phyloP scores from a whole-genome alignment of 2,113 vertebrate species.

The Dipodomys spectabilis region DNA sequence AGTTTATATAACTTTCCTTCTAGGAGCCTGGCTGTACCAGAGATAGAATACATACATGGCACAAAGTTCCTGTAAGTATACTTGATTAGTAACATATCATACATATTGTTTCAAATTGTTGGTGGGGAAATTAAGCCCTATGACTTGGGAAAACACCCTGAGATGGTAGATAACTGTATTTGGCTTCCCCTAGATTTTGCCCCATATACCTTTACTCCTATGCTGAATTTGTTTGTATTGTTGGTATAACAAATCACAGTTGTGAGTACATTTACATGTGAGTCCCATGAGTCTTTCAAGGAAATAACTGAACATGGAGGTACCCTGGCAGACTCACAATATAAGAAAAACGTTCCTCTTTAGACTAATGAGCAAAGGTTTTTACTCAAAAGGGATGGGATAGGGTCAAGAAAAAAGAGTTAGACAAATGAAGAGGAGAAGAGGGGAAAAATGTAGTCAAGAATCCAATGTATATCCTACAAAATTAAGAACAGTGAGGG shows the following conservation, averaged over 20 bases:
- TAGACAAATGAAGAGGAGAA: no score
- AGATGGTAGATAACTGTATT: not conserved
- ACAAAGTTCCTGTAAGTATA: not conserved
- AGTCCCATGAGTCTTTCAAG: slow-evolving; percentile 9
- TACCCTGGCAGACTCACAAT: not conserved
- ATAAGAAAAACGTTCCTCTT: not conserved
- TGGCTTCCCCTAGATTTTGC: not conserved
- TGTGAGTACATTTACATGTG: not conserved
- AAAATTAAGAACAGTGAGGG: no score
- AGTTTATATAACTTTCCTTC: no score
- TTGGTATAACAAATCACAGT: slow-evolving; percentile 4
- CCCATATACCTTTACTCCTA: not conserved
- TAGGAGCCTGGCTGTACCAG: no score
- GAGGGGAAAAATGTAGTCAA: no score
- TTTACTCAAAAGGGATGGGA: not conserved
- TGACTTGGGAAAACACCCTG: not conserved
- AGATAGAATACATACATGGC: no score
- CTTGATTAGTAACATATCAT: not conserved
- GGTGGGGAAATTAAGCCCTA: not conserved
- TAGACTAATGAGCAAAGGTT: slow-evolving; percentile 25
- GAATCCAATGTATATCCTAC: no score
- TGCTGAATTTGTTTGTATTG: slow-evolving; percentile 33
- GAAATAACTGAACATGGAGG: not conserved
- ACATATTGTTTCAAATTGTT: not conserved
- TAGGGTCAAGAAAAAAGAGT: no score